These are phyloP conservation scores for Nysson spinosus DNA, from an alignment of 2,888 invertebrate species.

Conservation along the genomic window DNA sequence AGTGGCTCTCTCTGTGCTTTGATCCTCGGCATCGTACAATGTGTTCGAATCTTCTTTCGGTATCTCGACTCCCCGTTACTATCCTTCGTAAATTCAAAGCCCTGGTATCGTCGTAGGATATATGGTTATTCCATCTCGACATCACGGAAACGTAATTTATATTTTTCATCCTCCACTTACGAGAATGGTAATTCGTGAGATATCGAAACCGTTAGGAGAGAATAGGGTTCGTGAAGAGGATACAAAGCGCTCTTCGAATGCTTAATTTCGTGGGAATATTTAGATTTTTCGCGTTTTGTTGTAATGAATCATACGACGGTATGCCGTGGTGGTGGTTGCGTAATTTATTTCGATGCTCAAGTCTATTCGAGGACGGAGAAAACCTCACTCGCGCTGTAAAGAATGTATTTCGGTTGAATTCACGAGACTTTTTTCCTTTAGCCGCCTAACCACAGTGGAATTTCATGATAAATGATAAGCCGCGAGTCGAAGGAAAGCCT, in stretches of 20 bases:
- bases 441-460: conserved; percentile 31
- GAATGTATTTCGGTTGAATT: conserved; percentile 39
- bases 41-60: conserved; percentile 38
- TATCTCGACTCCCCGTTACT: conserved; percentile 10
- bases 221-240: background rate
- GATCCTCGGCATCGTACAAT: conserved; percentile 34
- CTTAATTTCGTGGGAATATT: no score
- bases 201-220: background rate
- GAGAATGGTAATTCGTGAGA: conserved; percentile 5
- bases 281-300: no score
- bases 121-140: conserved; percentile 35
- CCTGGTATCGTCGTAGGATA: conserved; percentile 15
- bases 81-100: conserved; percentile 35
- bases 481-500: conserved; percentile 34
- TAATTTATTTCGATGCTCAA: no score
- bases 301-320: no score
- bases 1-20: conserved; percentile 31
- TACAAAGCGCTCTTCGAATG: no score
- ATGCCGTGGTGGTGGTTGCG: no score
- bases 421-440: conserved; percentile 19
- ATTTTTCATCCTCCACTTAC: background rate
- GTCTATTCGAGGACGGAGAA: no score
- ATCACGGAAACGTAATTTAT: conserved; percentile 22
- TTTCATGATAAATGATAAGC: conserved; percentile 57
- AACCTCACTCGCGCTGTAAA: no score